phyloP scores from a whole-genome alignment of 2,113 vertebrate genomes.

The Copsychus sechellarum region DNA sequence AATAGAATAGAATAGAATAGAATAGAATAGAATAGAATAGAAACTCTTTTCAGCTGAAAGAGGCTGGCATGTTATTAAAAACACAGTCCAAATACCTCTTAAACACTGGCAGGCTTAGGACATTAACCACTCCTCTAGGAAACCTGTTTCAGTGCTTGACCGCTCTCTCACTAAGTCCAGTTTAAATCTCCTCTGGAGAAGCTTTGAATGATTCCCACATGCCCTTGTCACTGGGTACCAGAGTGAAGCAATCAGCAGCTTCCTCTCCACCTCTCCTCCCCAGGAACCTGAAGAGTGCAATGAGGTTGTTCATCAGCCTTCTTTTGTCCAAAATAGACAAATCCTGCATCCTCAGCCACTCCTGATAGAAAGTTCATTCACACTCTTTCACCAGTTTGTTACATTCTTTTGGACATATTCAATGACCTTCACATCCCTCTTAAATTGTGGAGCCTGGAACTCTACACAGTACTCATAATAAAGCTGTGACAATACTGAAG shows the following conservation, averaged over 20 bases:
- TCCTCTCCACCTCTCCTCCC: background rate
- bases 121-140: background rate
- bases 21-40: background rate
- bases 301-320: background rate
- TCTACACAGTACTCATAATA: background rate
- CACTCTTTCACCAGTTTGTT: background rate
- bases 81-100: background rate
- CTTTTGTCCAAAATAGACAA: background rate
- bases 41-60: background rate
- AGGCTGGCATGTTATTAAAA: background rate
- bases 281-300: background rate
- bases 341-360: background rate
- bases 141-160: background rate
- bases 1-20: background rate
- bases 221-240: background rate
- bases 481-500: fast-evolving
- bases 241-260: background rate
- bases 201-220: background rate
- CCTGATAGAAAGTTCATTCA: background rate
- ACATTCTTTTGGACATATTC: background rate
- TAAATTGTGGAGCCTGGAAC: background rate
- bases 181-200: background rate
- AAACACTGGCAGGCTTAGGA: too few species aligned
- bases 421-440: background rate
- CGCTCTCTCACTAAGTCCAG: fast-evolving